Base-by-base conservation (phyloP, 2,888 invertebrate species). In the Tanypteryx hageni region DNA sequence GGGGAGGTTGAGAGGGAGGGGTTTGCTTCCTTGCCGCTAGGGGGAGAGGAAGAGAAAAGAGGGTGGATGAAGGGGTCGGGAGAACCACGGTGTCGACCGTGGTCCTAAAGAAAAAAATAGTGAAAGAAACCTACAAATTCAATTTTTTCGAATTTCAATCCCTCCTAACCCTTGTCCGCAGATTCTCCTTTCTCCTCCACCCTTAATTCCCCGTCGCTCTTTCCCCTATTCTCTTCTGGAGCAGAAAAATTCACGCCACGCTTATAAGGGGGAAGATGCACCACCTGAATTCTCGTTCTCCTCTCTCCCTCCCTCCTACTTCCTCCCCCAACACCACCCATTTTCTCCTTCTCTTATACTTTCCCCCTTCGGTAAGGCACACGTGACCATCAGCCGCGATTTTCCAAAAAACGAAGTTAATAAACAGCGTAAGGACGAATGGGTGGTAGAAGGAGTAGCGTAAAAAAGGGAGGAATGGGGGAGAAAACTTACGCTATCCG, bases 71-170 rank as follows among this genome's bases (percentile, higher is more conserved):
- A 5, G 44, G 44, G 44, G 44, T 44, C 44, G 44, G 44, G 44
- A 44, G 44, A 5, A 44, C 44, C 44, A 44, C 44, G 44, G 44
- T 44, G 44, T 44, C 44, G 44, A 44, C 44, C 44, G 44, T 44
- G 44, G 44, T 44, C 44, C 44, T 44, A 44, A 44, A 44, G 44
- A 44, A 44, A 44, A 44, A 44, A 44, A 44, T 3, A 44, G 44
- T 1, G 5, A 44, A 44, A 44, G 44, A 44, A 44, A 44, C 44
- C 44, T 44, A 44, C 44, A 76, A 76, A 76, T 76, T 76, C 76
- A 76, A 76, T 76, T 76, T 76, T 76, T 68, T 13, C 10, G 76
- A 76, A 76, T 76, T 76, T 76, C 76, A 76, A 76, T 76, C 27
- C 27, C 76, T 76, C 22, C 22, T 27, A 76, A 76, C 76, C 22